Conservation (phyloP, 2,888 invertebrate genomes). For the Punctoribates punctum region DNA sequence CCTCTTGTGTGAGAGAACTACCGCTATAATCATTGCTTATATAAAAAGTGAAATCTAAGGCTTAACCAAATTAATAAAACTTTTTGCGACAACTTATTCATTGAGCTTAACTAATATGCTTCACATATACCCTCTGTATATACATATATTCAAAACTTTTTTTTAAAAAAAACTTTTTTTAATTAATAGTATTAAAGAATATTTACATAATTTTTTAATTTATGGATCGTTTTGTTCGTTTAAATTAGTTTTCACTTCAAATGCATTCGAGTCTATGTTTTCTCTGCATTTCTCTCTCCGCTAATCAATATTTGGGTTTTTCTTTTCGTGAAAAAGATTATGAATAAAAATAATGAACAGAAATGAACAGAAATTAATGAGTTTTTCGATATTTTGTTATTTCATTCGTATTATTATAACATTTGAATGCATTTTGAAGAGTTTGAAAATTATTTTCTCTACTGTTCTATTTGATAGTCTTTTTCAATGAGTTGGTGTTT, state of each 20-base stretch:
- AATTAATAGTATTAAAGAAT: conserved; percentile 32
- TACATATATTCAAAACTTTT: conserved; percentile 31
- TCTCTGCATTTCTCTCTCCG: not conserved
- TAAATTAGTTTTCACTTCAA: conserved; percentile 27
- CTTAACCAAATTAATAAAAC: conserved; percentile 35
- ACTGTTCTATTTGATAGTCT: not conserved
- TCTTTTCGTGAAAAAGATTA: conserved; percentile 24
- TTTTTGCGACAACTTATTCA: conserved; percentile 31
- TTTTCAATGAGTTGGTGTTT: not conserved
- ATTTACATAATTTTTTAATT: conserved; percentile 27
- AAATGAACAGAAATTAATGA: conserved; percentile 19
- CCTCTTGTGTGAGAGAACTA: not conserved
- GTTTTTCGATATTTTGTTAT: conserved; percentile 27
- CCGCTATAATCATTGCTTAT: not conserved
- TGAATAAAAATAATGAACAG: conserved; percentile 29
- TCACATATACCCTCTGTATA: conserved; percentile 1
- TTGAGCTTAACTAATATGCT: conserved; percentile 19
- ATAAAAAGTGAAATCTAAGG: not conserved
- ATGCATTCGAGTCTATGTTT: conserved; percentile 8
- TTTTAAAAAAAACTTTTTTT: conserved; percentile 29
- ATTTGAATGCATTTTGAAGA: not conserved
- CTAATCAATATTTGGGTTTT: conserved; percentile 23
- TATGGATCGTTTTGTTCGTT: conserved; percentile 30
- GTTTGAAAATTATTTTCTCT: not conserved
- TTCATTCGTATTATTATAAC: not conserved